These are phyloP conservation scores for Malacoraja senta DNA, from an alignment of 2,797 vertebrate genomes.

Conservation along the genomic window DNA sequence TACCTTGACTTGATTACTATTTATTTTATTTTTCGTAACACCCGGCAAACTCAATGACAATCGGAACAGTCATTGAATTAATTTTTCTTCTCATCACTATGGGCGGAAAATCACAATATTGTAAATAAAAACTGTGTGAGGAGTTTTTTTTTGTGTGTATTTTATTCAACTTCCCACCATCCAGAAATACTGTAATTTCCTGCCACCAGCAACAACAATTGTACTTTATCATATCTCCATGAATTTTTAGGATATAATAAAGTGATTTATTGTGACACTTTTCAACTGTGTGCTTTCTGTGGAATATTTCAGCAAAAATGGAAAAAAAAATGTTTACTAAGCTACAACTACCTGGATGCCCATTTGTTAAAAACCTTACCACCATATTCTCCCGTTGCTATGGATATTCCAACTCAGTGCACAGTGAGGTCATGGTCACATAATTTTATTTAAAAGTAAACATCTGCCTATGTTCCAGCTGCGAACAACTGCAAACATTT, in stretches of 20 bases:
- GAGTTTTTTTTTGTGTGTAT: neutral
- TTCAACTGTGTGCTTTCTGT: neutral
- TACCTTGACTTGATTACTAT: neutral
- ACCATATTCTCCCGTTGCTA: neutral
- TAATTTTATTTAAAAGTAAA: neutral
- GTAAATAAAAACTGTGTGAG: neutral
- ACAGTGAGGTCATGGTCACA: neutral
- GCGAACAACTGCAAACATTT: neutral
- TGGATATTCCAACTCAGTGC: neutral
- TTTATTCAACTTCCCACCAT: neutral
- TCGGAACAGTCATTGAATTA: neutral
- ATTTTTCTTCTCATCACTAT: neutral
- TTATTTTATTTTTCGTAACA: neutral
- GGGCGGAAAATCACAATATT: neutral
- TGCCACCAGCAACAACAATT: too few relatives aligned
- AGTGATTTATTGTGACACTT: neutral
- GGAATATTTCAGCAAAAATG: neutral
- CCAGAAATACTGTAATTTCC: neutral
- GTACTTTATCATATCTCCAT: too few relatives aligned
- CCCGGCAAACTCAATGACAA: neutral
- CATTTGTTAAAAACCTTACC: neutral
- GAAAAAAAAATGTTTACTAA: neutral
- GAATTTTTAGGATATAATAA: too few relatives aligned
- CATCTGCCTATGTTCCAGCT: neutral
- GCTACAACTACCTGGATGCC: neutral